Base-by-base conservation (phyloP, 2,888 invertebrate genomes). In the Cremastinae sp. region DNA sequence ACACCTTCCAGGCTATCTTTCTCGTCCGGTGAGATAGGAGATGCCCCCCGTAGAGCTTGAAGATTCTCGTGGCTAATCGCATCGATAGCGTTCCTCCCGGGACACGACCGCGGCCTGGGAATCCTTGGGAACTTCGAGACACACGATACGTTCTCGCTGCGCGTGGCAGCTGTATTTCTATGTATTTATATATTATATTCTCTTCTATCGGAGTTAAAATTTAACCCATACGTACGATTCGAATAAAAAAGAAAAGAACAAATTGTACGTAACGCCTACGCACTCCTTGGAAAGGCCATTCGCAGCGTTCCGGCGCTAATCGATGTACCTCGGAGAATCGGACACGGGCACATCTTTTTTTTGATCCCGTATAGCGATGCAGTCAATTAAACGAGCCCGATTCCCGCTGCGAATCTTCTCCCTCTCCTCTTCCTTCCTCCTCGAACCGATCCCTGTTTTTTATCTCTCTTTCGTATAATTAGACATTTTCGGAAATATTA, bases 21-120 rank as follows among this genome's bases (percentile, higher is more conserved):
- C 53, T 39, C 55, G 14, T 39, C 41, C 66, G 53, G 56, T 80
- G 81, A 83, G 78, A 83, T 79, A 83, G 80, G 79, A 73, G 82
- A 71, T 82, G 79, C 85, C 85, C 85, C 86, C 84, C 79, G 85
- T 83, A 74, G 83, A 78, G 61, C 28, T 28, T 20, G 83, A 77
- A 77, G 82, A 85, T 85, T 86, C 86, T 85, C 85, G 84, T 85
- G 82, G 78, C 82, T 83, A 86, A 87, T 87, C 82, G 82, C 80
- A 81, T 74, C 77, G 78, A 78, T 74, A 78, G 71, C 77, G 74
- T 41, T 64, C n/a, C 55, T 62, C 71, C 65, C 28, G 22, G 58
- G 71, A 69, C 51, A 66, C 53, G 74, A 56, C 59, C 62, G 43
- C 68, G 75, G 74, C 83, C 82, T 84, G 86, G 84, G 83, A 84